These are phyloP conservation scores for Cephalopachus bancanus DNA, from an alignment of 2,797 vertebrate species.

Conservation along the genomic window DNA sequence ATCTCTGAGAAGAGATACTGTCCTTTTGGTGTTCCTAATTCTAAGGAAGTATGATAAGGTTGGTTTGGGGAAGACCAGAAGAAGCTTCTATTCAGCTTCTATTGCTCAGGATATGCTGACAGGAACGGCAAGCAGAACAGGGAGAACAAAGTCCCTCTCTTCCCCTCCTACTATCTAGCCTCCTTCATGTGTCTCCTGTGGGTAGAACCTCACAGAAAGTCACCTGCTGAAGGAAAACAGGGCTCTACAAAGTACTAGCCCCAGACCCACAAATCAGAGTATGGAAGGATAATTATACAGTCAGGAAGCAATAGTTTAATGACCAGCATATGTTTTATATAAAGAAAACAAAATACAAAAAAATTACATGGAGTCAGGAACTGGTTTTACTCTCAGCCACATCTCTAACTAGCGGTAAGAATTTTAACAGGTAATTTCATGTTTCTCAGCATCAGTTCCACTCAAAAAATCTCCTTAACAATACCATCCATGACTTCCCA, in stretches of 20 bases:
- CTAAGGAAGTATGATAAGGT: background rate
- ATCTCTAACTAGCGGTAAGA: slow-evolving; percentile 9
- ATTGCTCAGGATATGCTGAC: background rate
- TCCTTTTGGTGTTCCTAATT: background rate
- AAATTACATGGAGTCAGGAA: background rate
- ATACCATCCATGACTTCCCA: background rate
- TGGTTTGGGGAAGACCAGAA: background rate
- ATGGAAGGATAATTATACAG: background rate
- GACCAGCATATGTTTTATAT: background rate
- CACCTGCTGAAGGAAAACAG: background rate
- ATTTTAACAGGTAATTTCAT: slow-evolving; percentile 55
- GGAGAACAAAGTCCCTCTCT: background rate
- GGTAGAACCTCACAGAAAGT: background rate
- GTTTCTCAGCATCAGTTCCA: slow-evolving; percentile 63
- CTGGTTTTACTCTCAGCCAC: slow-evolving; percentile 14
- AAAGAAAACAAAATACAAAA: slow-evolving; percentile 50
- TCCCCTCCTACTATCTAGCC: background rate
- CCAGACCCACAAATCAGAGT: background rate
- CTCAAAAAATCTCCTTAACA: slow-evolving; percentile 31
- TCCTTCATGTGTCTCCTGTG: background rate
- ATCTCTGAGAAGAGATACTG: background rate
- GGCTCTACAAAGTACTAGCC: background rate
- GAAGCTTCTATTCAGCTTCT: background rate
- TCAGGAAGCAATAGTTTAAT: background rate
- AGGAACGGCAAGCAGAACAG: background rate